phyloP scores from a whole-genome alignment of 2,113 vertebrate species.

The Sturnira hondurensis region DNA sequence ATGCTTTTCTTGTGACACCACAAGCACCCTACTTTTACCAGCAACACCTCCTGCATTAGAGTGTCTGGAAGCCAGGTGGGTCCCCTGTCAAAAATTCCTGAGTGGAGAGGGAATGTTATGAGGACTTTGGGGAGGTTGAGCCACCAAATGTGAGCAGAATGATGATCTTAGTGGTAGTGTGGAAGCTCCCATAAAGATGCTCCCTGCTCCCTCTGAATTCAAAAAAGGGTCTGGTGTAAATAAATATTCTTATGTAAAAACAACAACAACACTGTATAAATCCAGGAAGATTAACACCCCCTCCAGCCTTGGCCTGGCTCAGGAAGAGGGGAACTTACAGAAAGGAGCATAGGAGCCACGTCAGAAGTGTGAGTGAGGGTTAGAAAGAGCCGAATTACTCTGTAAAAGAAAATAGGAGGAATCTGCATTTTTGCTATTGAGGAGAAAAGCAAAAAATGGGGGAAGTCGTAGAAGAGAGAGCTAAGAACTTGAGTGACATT shows the following conservation, averaged over 20 bases:
- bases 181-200: neutral
- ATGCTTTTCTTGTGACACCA: too few relatives aligned
- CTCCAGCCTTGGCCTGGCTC: neutral
- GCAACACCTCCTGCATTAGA: neutral
- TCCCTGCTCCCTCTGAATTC: neutral
- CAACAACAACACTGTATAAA: neutral
- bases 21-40: too few relatives aligned
- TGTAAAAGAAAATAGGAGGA: neutral
- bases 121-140: neutral
- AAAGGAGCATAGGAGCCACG: neutral
- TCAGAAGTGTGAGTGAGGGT: neutral
- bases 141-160: neutral
- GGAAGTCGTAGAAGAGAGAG: neutral
- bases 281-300: neutral
- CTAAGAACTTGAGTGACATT: neutral
- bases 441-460: neutral
- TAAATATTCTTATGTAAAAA: neutral
- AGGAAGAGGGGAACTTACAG: neutral
- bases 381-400: neutral
- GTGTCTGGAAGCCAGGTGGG: neutral
- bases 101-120: neutral
- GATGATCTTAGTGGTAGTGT: neutral
- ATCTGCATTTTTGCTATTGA: neutral
- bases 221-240: neutral
- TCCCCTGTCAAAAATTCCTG: neutral